A percentile compares a stretch with the other conserved stretches of the same genome.
Conservation (phyloP, 2,797 vertebrate genomes). For the Thaleichthys pacificus region DNA sequence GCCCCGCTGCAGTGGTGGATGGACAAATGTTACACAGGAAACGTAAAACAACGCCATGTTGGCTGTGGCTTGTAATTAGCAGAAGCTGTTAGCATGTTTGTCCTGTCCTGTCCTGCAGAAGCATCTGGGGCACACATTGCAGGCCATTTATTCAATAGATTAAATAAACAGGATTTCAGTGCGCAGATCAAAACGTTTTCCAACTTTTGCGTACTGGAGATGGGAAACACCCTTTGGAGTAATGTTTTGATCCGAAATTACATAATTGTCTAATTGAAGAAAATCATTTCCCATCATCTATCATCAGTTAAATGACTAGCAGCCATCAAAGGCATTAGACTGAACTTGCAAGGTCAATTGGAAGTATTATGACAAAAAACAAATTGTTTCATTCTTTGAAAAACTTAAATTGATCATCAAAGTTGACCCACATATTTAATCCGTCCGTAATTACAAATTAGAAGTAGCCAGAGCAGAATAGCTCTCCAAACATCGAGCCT, state of each 20-base stretch:
- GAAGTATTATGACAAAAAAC: neutral
- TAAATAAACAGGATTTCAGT: no score
- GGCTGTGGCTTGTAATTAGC: constrained; percentile 66
- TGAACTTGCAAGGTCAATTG: neutral
- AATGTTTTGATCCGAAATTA: neutral
- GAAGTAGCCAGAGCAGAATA: neutral
- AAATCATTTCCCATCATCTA: neutral
- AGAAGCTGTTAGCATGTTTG: constrained; percentile 57
- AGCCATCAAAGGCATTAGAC: neutral
- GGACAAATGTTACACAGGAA: constrained; percentile 62
- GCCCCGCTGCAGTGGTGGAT: constrained; percentile 44
- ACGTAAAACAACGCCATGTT: constrained; percentile 60
- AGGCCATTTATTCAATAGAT: constrained; percentile 8
- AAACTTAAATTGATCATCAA: neutral
- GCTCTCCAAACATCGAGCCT: neutral
- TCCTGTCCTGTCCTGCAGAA: constrained; percentile 49
- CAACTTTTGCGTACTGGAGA: neutral
- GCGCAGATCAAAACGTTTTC: no score
- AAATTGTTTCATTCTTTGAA: neutral
- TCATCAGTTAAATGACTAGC: neutral
- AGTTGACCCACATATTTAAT: neutral
- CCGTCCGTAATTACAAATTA: neutral
- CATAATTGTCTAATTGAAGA: constrained; percentile 17
- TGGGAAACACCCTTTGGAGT: constrained; percentile 11
- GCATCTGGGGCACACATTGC: constrained; percentile 68